Conservation (phyloP, 2,888 invertebrate genomes). For the Tinea pellionella region DNA sequence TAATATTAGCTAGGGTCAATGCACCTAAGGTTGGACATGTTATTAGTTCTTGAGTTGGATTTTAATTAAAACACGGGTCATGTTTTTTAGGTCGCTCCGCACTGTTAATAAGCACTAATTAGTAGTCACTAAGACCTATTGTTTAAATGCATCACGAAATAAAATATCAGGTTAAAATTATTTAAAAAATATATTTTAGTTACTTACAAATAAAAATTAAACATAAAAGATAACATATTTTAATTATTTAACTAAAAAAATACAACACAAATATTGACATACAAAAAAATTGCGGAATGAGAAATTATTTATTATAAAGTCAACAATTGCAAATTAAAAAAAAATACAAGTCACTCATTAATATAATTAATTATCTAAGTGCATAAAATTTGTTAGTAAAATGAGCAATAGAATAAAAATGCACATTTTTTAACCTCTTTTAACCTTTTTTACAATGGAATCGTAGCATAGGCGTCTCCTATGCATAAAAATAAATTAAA, state of each 20-base stretch:
- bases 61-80: too few relatives aligned
- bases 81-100: too few relatives aligned
- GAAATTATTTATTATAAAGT: background rate
- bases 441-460: background rate
- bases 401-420: background rate
- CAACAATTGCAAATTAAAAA: background rate
- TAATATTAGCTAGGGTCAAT: too few relatives aligned
- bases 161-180: background rate
- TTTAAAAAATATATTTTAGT: background rate
- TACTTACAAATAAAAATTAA: background rate
- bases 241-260: background rate
- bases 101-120: too few relatives aligned
- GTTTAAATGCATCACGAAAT: too few relatives aligned
- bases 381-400: constrained; percentile 2
- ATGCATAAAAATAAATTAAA: background rate
- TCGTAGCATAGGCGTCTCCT: background rate
- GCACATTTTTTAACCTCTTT: background rate
- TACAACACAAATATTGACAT: background rate
- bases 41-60: too few relatives aligned
- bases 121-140: too few relatives aligned
- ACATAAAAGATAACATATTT: background rate
- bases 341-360: background rate
- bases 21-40: too few relatives aligned
- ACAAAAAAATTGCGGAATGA: background rate
- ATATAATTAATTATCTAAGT: background rate